phyloP scores from a whole-genome alignment of 2,797 vertebrate genomes.

The Esox masquinongy region DNA sequence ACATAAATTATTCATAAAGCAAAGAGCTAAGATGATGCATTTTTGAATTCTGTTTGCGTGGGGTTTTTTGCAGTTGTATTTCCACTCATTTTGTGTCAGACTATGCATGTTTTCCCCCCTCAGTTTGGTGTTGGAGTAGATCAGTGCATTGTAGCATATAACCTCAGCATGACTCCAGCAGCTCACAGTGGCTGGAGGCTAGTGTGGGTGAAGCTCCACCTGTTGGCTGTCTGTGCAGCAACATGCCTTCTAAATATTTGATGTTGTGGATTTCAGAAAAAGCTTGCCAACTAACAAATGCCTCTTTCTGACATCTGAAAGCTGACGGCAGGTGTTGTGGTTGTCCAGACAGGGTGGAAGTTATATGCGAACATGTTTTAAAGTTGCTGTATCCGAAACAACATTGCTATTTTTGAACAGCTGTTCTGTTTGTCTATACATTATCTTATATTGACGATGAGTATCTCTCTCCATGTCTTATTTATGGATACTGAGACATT shows the following conservation, averaged over 20 bases:
- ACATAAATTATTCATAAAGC: background rate
- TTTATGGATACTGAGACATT: background rate
- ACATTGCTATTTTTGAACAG: slow-evolving; percentile 22
- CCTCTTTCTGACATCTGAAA: background rate
- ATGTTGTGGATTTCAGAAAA: slow-evolving; percentile 1
- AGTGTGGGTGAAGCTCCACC: slow-evolving; percentile 45
- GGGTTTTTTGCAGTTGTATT: background rate
- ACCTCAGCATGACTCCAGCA: background rate
- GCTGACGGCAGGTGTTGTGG: background rate
- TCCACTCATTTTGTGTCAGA: background rate
- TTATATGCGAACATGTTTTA: slow-evolving; percentile 36
- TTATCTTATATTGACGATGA: background rate
- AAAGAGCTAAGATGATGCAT: background rate
- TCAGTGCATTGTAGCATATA: slow-evolving; percentile 3
- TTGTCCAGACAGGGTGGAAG: slow-evolving; percentile 31
- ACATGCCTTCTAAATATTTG: slow-evolving; percentile 17
- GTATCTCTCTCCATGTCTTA: background rate
- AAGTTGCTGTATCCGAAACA: slow-evolving; percentile 8
- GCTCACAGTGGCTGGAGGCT: background rate
- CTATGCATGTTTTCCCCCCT: background rate
- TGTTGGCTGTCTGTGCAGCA: slow-evolving; percentile 39
- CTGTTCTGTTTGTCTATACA: slow-evolving; percentile 7
- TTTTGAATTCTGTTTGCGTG: too few relatives aligned
- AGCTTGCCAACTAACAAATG: background rate
- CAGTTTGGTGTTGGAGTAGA: background rate